These are phyloP conservation scores for Blomia tropicalis DNA, from an alignment of 2,888 invertebrate genomes.

Conservation along the genomic window DNA sequence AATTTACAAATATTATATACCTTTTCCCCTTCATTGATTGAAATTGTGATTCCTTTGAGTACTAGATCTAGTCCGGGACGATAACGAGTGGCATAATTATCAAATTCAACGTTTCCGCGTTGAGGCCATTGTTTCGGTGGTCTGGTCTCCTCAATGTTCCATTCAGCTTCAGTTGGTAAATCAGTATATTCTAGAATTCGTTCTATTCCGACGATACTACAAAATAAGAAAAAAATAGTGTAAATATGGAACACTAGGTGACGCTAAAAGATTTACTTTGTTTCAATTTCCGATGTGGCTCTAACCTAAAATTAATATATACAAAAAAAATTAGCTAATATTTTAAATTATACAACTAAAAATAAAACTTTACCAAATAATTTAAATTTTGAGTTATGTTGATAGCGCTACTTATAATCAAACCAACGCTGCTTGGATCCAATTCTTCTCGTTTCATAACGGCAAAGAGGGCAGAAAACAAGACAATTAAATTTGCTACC, in stretches of 20 bases:
- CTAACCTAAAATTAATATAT: no score
- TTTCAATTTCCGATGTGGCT: constrained; percentile 20
- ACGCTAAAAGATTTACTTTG: constrained; percentile 14
- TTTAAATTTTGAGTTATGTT: constrained; percentile 45
- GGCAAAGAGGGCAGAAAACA: constrained; percentile 22
- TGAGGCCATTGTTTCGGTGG: constrained; percentile 59
- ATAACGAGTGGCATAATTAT: constrained; percentile 66
- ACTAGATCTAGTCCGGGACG: constrained; percentile 70
- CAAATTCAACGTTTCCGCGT: constrained; percentile 60
- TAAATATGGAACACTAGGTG: not conserved
- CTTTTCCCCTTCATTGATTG: constrained; percentile 66
- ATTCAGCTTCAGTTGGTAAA: constrained; percentile 29
- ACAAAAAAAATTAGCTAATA: no score
- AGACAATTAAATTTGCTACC: constrained; percentile 47
- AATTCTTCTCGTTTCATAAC: constrained; percentile 57
- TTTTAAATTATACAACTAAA: no score
- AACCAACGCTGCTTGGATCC: constrained; percentile 49
- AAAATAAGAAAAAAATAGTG: constrained; percentile 2
- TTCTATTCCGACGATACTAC: constrained; percentile 32
- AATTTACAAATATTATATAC: not conserved
- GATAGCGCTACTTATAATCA: constrained; percentile 41
- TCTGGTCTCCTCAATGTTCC: constrained; percentile 37
- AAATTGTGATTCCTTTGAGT: constrained; percentile 58
- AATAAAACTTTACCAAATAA: constrained; percentile 27
- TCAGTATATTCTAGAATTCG: constrained; percentile 25